A percentile compares a stretch with the other conserved stretches of the same genome.
Conservation (phyloP, 2,888 invertebrate species). For the Latrodectus hesperus region DNA sequence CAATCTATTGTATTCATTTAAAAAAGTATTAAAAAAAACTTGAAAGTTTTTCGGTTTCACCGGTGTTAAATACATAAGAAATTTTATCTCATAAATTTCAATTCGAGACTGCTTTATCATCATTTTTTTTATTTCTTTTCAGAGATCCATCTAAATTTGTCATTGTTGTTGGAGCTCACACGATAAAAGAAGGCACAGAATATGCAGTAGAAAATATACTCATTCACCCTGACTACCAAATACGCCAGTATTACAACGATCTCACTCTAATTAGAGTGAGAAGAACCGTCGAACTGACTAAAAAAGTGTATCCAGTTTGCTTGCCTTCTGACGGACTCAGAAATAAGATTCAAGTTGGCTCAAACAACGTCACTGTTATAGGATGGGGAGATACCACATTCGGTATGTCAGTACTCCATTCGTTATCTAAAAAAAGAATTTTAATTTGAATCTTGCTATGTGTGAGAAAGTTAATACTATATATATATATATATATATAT, state of each 20-base stretch:
- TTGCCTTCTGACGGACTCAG: conserved; percentile 41
- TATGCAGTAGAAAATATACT: conserved; percentile 26
- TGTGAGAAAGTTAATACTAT: no score
- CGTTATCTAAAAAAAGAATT: no score
- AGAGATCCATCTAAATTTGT: conserved; percentile 58
- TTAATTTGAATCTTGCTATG: no score
- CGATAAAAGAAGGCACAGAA: conserved; percentile 51
- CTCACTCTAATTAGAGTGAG: conserved; percentile 33
- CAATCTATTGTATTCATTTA: neutral
- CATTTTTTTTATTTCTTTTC: neutral
- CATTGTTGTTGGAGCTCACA: conserved; percentile 45
- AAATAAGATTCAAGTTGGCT: conserved; percentile 8
- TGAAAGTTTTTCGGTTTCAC: no score
- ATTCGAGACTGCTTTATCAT: neutral
- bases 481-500: no score
- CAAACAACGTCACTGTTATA: conserved; percentile 47
- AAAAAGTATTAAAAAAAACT: neutral
- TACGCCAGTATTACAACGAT: conserved; percentile 60
- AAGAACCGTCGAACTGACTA: conserved; percentile 9
- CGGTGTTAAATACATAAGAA: neutral
- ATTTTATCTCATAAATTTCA: neutral
- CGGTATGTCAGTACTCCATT: conserved; percentile 12
- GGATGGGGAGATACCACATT: conserved; percentile 68
- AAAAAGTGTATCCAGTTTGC: conserved; percentile 51
- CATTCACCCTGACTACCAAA: conserved; percentile 45